Percentiles rank a stretch among this genome's conserved stretches.
Evolutionary conservation across 2,113 vertebrate genomes (phyloP).

Genomic region (Arvicanthis niloticus): DNA sequence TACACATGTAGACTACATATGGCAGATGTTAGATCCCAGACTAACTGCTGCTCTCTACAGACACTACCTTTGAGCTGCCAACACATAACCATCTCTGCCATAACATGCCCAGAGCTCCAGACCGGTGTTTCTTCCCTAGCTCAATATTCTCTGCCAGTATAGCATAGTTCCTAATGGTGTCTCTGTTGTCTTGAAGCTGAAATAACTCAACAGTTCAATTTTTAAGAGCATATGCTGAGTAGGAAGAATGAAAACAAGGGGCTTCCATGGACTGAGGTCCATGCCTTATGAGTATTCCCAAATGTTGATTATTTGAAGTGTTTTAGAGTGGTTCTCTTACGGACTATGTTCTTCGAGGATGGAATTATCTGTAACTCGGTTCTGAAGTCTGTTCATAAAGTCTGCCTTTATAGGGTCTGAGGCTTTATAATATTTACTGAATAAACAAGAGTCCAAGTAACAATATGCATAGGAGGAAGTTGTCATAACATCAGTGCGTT

Average conservation of each 20-base stretch:
- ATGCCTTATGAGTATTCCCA: background rate
- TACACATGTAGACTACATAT: background rate
- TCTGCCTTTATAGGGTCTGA: background rate
- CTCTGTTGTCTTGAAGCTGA: slow-evolving; percentile 22
- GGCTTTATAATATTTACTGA: background rate
- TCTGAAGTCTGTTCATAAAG: background rate
- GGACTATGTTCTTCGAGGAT: background rate
- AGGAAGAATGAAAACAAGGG: slow-evolving; percentile 27
- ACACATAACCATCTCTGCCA: background rate
- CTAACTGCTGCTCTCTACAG: background rate
- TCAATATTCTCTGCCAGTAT: background rate
- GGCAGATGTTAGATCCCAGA: background rate
- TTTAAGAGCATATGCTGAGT: background rate
- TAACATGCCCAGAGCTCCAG: background rate
- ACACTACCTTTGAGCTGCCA: background rate
- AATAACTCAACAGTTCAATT: background rate
- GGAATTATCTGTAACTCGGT: slow-evolving; percentile 7
- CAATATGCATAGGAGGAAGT: background rate
- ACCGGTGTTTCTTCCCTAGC: background rate
- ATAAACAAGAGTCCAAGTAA: background rate
- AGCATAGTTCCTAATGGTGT: background rate
- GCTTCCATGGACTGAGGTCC: background rate
- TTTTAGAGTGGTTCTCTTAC: slow-evolving; percentile 24
- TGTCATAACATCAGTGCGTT: background rate
- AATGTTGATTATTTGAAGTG: background rate